Conservation (phyloP, 2,888 invertebrate genomes). For the Drosophila borborema region DNA sequence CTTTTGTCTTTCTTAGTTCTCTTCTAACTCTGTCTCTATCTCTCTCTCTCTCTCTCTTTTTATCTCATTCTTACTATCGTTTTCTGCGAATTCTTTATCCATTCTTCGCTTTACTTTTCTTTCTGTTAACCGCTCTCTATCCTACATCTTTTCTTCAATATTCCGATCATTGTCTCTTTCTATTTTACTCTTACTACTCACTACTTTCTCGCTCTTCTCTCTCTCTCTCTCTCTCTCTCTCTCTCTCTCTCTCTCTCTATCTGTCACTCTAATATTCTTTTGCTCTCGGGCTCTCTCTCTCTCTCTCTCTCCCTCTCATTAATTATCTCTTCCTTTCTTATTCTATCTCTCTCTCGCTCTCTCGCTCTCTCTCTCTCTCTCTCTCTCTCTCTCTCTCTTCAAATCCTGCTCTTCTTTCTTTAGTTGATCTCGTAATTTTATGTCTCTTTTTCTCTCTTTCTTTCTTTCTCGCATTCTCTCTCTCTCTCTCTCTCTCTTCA, state of each 20-base stretch:
- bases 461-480: background rate
- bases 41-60: background rate
- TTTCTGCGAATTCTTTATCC: background rate
- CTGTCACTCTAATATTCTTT: too few relatives aligned
- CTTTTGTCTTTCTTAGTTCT: too few relatives aligned
- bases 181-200: background rate
- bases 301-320: background rate
- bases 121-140: background rate
- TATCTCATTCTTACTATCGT: background rate
- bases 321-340: background rate
- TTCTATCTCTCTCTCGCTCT: too few relatives aligned
- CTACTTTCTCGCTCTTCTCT: too few relatives aligned
- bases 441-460: too few relatives aligned
- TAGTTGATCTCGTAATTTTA: too few relatives aligned
- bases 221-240: background rate
- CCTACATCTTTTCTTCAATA: too few relatives aligned
- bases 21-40: too few relatives aligned
- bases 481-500: background rate
- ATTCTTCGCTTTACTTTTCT: too few relatives aligned
- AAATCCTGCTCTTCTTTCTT: too few relatives aligned
- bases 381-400: background rate
- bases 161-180: background rate
- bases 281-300: background rate
- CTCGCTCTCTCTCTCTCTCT: too few relatives aligned
- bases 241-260: too few relatives aligned